These are phyloP conservation scores for Rhabdomys dilectus DNA, from an alignment of 2,113 vertebrate species.

Conservation along the genomic window DNA sequence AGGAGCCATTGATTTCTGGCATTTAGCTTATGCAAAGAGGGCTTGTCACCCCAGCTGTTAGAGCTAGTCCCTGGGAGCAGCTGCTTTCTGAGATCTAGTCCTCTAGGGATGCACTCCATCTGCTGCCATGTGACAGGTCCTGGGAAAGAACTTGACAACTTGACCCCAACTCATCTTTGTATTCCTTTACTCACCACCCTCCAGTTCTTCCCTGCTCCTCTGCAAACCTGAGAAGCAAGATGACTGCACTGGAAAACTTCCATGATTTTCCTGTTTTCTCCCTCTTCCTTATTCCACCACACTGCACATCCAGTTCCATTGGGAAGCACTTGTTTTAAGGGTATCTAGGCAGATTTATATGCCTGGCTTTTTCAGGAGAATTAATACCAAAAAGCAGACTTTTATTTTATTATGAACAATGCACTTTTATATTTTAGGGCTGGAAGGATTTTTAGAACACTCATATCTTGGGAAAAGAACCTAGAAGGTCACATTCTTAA, in stretches of 20 bases:
- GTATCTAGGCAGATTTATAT: background rate
- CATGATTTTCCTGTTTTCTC: background rate
- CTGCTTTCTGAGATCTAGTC: slow-evolving; percentile 79
- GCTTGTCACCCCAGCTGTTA: slow-evolving; percentile 83
- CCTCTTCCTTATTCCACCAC: too few species aligned
- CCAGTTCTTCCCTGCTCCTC: background rate
- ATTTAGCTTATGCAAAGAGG: slow-evolving; percentile 74
- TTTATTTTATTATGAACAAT: slow-evolving; percentile 41
- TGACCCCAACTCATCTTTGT: slow-evolving; percentile 37
- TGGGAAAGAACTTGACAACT: slow-evolving; percentile 52
- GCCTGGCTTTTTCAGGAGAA: background rate
- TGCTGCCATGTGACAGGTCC: slow-evolving; percentile 75
- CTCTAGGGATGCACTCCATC: slow-evolving; percentile 83
- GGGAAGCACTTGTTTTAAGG: slow-evolving; percentile 15
- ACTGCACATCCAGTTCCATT: background rate
- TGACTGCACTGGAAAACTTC: slow-evolving; percentile 20
- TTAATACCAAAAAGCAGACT: slow-evolving; percentile 1
- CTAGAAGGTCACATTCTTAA: slow-evolving; percentile 8
- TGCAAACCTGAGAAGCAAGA: background rate
- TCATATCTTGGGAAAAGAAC: background rate
- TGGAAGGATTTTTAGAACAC: slow-evolving; percentile 5
- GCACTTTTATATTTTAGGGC: slow-evolving; percentile 46
- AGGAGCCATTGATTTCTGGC: slow-evolving; percentile 81
- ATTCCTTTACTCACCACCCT: slow-evolving; percentile 13
- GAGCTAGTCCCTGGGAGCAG: slow-evolving; percentile 78